Percentiles rank a stretch among this genome's conserved stretches.
phyloP scores from a whole-genome alignment of 2,888 invertebrate species.

The Zaprionus lineosus region DNA sequence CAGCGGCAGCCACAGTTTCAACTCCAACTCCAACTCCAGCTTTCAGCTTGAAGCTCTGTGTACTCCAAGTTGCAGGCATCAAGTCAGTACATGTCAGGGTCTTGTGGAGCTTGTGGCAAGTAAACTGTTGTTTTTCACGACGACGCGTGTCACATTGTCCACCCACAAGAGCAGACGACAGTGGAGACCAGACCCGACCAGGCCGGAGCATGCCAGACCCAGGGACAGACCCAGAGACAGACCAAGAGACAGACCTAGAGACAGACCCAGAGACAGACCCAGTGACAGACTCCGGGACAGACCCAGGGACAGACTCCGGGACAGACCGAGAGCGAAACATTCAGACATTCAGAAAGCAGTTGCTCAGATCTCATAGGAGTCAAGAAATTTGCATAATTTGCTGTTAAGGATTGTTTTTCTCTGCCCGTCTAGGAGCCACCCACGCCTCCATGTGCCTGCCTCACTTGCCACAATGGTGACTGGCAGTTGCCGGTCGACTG shows the following conservation, averaged over 20 bases:
- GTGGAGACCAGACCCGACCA: conserved; percentile 32
- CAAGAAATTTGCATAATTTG: conserved; percentile 67
- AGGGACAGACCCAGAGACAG: not conserved
- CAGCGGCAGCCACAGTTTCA: no score
- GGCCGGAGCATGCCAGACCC: no score
- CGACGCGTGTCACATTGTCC: conserved; percentile 79
- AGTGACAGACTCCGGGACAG: conserved; percentile 10
- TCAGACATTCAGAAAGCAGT: conserved; percentile 26
- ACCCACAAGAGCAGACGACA: conserved; percentile 74
- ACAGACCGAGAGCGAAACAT: conserved; percentile 7
- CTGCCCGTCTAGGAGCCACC: conserved; percentile 53
- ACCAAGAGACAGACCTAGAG: not conserved
- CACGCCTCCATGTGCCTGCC: conserved; percentile 43
- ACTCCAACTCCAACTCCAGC: not conserved
- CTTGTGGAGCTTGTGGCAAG: conserved; percentile 58
- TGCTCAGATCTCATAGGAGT: conserved; percentile 55
- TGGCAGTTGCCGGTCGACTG: conserved; percentile 42
- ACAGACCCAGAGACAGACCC: conserved; percentile 19
- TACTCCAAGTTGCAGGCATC: conserved; percentile 21
- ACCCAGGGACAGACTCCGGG: conserved; percentile 1
- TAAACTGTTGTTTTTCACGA: conserved; percentile 78
- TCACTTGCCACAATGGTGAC: conserved; percentile 32
- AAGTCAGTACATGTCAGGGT: conserved; percentile 25
- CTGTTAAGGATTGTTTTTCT: conserved; percentile 56
- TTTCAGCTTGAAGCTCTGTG: conserved; percentile 17